Percentiles rank a stretch among this genome's conserved stretches.
Evolutionary conservation across 2,113 vertebrate species (phyloP).

Genomic region (Sminthopsis crassicaudata): DNA sequence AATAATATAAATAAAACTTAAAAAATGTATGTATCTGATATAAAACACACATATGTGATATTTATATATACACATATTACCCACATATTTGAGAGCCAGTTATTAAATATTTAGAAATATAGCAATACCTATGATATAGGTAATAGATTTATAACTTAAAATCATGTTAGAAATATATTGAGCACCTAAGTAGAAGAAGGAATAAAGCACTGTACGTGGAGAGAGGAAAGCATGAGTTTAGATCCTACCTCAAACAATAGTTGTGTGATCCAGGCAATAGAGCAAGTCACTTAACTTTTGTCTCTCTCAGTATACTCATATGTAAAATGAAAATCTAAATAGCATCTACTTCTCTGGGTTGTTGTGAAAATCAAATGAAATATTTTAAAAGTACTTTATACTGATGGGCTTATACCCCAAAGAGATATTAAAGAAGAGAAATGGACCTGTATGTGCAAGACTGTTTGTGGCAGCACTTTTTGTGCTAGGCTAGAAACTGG

Average conservation of each 20-base stretch:
- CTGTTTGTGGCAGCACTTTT: too few relatives aligned
- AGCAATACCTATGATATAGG: not conserved
- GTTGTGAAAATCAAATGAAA: not conserved
- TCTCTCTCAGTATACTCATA: not conserved
- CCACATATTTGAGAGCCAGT: not conserved
- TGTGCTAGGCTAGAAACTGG: too few relatives aligned
- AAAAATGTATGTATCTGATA: not conserved
- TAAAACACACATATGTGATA: not conserved
- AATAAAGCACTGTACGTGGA: not conserved
- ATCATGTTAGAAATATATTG: not conserved
- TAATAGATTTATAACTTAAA: not conserved
- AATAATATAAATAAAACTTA: not conserved
- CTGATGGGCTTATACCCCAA: too few relatives aligned
- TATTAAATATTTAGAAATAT: not conserved
- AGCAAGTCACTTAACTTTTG: not conserved
- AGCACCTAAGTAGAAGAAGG: not conserved
- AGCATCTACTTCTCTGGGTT: not conserved
- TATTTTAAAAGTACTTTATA: not conserved
- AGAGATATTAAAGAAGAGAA: too few relatives aligned
- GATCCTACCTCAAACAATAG: not conserved
- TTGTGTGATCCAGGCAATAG: not conserved
- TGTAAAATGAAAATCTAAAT: not conserved
- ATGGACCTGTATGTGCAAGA: too few relatives aligned
- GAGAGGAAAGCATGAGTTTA: not conserved
- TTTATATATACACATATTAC: too few relatives aligned